A percentile compares a stretch with the other conserved stretches of the same genome.
phyloP scores from a whole-genome alignment of 2,797 vertebrate species.

The Sarcophilus harrisii region DNA sequence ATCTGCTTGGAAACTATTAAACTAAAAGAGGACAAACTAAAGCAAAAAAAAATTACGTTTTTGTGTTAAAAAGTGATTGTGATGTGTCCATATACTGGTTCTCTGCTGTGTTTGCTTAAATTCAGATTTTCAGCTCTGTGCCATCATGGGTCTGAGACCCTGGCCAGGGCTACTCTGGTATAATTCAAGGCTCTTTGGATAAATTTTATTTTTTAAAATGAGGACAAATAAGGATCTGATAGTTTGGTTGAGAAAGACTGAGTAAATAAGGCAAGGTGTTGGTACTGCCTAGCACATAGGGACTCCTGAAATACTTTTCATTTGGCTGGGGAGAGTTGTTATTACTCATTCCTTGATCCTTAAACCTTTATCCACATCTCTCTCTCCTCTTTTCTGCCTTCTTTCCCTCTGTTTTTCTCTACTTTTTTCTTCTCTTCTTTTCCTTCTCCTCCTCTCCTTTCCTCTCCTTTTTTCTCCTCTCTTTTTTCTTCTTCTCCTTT shows the following conservation, averaged over 20 bases:
- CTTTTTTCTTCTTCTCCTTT: not conserved
- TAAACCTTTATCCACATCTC: not conserved
- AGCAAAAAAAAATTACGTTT: not conserved
- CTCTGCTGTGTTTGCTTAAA: not conserved
- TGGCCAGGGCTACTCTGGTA: not conserved
- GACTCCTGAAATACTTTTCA: conserved; percentile 17
- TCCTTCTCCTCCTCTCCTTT: not conserved
- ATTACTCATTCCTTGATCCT: conserved; percentile 1
- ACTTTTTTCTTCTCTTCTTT: not conserved
- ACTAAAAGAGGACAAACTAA: not conserved
- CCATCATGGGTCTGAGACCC: not conserved
- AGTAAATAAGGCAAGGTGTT: conserved; percentile 41
- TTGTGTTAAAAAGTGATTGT: conserved; percentile 22
- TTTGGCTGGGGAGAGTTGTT: conserved; percentile 4
- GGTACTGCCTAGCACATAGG: not conserved
- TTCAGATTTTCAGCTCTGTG: not conserved
- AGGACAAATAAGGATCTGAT: not conserved
- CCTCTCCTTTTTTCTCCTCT: not conserved
- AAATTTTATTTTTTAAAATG: conserved; percentile 39
- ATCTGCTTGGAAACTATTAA: not conserved
- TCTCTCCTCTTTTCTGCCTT: not conserved
- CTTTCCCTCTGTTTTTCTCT: not conserved
- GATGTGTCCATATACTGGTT: not conserved
- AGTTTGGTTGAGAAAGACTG: conserved; percentile 27
- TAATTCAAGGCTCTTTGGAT: conserved; percentile 12